phyloP scores from a whole-genome alignment of 2,113 vertebrate species.

The Xenus cinereus region DNA sequence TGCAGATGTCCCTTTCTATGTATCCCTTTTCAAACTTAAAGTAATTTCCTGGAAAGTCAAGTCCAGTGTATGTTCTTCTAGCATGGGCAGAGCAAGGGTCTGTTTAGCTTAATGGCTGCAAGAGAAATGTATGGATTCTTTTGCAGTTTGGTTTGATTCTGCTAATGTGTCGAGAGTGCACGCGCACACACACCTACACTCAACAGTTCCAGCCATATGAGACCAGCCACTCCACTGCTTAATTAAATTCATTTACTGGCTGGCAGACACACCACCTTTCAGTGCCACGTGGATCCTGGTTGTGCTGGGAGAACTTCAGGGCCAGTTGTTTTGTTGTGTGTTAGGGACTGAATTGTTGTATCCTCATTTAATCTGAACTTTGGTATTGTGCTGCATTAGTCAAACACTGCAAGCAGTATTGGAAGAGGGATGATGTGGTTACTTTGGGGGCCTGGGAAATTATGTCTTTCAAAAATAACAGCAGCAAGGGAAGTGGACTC shows the following conservation, averaged over 20 bases:
- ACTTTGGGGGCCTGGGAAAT: neutral
- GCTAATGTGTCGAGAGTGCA: neutral
- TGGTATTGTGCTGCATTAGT: neutral
- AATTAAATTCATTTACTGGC: conserved; percentile 48
- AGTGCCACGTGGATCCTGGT: conserved; percentile 15
- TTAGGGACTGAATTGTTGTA: neutral
- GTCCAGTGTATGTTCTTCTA: neutral
- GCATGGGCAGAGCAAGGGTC: neutral
- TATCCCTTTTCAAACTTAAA: neutral
- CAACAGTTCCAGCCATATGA: neutral
- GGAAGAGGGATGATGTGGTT: neutral
- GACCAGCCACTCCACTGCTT: conserved; percentile 12
- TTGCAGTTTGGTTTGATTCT: neutral
- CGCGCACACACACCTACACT: neutral
- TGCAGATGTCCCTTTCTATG: neutral
- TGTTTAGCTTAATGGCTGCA: neutral
- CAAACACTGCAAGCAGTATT: neutral
- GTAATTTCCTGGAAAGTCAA: neutral
- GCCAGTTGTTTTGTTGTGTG: neutral
- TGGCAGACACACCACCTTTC: conserved; percentile 31
- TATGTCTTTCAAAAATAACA: neutral
- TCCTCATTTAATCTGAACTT: neutral
- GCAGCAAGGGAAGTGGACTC: neutral
- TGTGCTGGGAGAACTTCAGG: conserved; percentile 13
- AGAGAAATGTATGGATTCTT: neutral